A percentile compares a stretch with the other conserved stretches of the same genome.
Evolutionary conservation across 2,888 invertebrate genomes (phyloP).

Genomic region (Leucoma salicis): DNA sequence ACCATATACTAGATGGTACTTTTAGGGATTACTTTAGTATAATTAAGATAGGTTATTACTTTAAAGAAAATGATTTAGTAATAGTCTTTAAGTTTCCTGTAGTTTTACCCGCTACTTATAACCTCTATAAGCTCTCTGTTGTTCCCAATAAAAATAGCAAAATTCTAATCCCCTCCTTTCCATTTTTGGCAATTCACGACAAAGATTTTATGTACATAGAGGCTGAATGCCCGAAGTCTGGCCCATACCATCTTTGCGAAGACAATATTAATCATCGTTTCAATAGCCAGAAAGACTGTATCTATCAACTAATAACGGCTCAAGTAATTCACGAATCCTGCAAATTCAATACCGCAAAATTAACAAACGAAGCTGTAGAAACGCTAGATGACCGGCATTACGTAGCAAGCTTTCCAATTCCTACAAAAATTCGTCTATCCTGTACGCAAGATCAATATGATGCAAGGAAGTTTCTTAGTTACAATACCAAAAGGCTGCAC

Average conservation of each 20-base stretch:
- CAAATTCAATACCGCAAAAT: too few species aligned
- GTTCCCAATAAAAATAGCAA: conserved; percentile 16
- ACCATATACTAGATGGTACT: conserved; percentile 16
- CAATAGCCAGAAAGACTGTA: not conserved
- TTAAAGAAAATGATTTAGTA: conserved; percentile 7
- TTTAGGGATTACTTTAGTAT: conserved; percentile 21
- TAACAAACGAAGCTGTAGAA: not conserved
- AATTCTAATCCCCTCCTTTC: conserved; percentile 11
- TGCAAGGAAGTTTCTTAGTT: not conserved
- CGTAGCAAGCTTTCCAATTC: not conserved
- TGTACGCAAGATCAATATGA: not conserved
- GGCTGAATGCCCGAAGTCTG: conserved; percentile 20
- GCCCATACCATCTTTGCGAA: conserved; percentile 7
- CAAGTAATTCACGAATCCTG: too few species aligned
- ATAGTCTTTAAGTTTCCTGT: conserved; percentile 15
- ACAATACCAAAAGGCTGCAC: not conserved
- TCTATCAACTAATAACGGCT: conserved; percentile 2
- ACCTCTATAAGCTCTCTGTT: conserved; percentile 1
- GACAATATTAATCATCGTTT: not conserved
- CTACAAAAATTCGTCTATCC: not conserved
- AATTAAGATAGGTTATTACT: conserved; percentile 19
- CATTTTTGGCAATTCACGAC: conserved; percentile 15
- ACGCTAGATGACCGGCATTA: not conserved
- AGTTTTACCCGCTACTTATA: not conserved
- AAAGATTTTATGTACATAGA: conserved; percentile 19